Evolutionary conservation across 2,888 invertebrate species (phyloP).

Genomic region (Euproctis similis): DNA sequence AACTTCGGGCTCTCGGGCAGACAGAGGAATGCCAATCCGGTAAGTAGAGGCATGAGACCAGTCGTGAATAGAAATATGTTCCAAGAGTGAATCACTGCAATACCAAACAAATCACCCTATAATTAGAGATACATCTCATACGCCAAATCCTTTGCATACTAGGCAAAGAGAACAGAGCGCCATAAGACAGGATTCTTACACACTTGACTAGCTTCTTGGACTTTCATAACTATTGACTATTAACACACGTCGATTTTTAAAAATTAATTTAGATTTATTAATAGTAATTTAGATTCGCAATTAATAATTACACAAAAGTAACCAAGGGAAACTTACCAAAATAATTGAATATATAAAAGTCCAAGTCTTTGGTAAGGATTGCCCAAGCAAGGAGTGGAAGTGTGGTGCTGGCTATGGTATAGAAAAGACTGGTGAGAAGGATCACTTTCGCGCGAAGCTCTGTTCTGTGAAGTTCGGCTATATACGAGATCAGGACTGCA

Average conservation of each 20-base stretch:
- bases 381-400: slow-evolving; percentile 83
- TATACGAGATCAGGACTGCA: slow-evolving; percentile 81
- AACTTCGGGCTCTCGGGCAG: slow-evolving; percentile 88
- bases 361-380: slow-evolving; percentile 78
- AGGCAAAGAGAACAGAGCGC: too few relatives aligned
- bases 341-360: slow-evolving; percentile 49
- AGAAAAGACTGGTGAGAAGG: slow-evolving; percentile 80
- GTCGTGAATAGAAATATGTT: slow-evolving; percentile 76
- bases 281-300: too few relatives aligned
- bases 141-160: too few relatives aligned
- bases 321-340: slow-evolving; percentile 48
- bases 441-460: slow-evolving; percentile 79
- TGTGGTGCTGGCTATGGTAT: slow-evolving; percentile 77
- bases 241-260: too few relatives aligned
- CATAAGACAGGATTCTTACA: too few relatives aligned
- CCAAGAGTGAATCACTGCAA: slow-evolving; percentile 77
- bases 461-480: slow-evolving; percentile 83
- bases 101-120: too few relatives aligned
- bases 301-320: too few relatives aligned
- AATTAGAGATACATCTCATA: too few relatives aligned
- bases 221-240: too few relatives aligned
- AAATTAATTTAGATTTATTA: too few relatives aligned
- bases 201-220: too few relatives aligned
- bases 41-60: slow-evolving; percentile 79
- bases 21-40: slow-evolving; percentile 76